phyloP scores from a whole-genome alignment of 2,113 vertebrate species.

The Dendropsophus ebraccatus region DNA sequence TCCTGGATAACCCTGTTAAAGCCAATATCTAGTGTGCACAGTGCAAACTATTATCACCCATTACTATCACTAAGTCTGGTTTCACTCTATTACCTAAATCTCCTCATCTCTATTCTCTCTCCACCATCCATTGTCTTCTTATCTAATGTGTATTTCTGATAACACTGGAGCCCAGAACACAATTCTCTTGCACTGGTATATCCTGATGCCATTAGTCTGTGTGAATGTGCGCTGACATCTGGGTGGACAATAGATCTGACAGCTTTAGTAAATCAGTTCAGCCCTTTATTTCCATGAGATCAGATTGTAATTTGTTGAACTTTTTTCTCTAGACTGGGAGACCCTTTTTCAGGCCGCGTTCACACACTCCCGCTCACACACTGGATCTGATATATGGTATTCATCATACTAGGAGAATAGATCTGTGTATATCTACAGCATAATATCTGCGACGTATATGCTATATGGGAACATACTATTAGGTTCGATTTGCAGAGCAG shows the following conservation, averaged over 20 bases:
- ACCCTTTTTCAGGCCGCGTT: not conserved
- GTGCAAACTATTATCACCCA: not conserved
- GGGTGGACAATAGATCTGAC: not conserved
- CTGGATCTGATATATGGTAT: too few species aligned
- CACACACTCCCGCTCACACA: not conserved
- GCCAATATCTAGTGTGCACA: not conserved
- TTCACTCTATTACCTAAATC: not conserved
- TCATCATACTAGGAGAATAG: too few species aligned
- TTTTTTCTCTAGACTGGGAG: not conserved
- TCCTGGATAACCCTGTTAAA: too few species aligned
- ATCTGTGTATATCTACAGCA: too few species aligned
- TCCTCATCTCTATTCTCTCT: not conserved
- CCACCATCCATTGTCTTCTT: not conserved
- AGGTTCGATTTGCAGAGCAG: too few species aligned
- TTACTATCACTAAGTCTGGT: not conserved
- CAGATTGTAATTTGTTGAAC: not conserved
- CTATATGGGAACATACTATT: too few species aligned
- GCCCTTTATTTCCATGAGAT: not conserved
- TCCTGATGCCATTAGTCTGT: not conserved
- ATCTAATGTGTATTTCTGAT: not conserved
- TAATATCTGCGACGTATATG: too few species aligned
- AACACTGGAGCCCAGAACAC: not conserved
- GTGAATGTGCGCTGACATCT: constrained; percentile 9
- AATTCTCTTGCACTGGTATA: not conserved
- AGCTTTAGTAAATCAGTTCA: not conserved